Base-by-base conservation (phyloP, 1,140 invertebrate species). In the Platyura marginata region DNA sequence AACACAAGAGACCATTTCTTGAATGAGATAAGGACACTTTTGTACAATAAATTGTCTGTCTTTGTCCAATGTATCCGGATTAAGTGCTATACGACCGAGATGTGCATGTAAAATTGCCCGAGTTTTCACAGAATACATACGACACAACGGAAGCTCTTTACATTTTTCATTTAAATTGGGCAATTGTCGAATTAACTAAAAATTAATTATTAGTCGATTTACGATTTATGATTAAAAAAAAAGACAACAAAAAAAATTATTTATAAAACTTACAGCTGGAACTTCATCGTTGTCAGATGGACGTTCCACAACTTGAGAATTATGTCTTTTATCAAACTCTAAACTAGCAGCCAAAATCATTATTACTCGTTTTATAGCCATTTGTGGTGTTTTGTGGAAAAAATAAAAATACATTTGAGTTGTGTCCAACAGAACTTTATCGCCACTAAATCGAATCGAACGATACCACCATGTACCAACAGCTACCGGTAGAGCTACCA, bases 401-500 rank as follows among this genome's bases (percentile, higher is more conserved):
- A 93, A 97, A 55, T 81, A 89, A 55, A 86, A 93, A 64, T 96
- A 98, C 60, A 98, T 75, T 59, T 93, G 79, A 2, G 91, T 90
- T 16, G 95, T 98, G 55, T 94, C 87, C 16, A 98, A 61, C 8
- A 98, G 66, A 11, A 98, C 92, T 71, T 93, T 84, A 60, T 94
- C 91, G 49, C 88, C 89, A 49, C 88, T 92, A 62, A 90, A 98
- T 54, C 91, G 81, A 47, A 97, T 97, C 39, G 91, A 95, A 45
- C 84, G 77, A 62, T 97, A 95, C 96, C 96, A 99, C 95, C 96
- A 98, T 51, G 87, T 86, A 37, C 93, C 93, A 48, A 98, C 82
- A 48, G 80, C 79, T 42, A 85, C 83, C 11, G 94, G 94, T 49
- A 98, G 63, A 42, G 91, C 87, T 41, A 98, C 79, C 92, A 99